Evolutionary conservation across 2,113 vertebrate genomes (phyloP).

Genomic region (Nesogale talazaci): DNA sequence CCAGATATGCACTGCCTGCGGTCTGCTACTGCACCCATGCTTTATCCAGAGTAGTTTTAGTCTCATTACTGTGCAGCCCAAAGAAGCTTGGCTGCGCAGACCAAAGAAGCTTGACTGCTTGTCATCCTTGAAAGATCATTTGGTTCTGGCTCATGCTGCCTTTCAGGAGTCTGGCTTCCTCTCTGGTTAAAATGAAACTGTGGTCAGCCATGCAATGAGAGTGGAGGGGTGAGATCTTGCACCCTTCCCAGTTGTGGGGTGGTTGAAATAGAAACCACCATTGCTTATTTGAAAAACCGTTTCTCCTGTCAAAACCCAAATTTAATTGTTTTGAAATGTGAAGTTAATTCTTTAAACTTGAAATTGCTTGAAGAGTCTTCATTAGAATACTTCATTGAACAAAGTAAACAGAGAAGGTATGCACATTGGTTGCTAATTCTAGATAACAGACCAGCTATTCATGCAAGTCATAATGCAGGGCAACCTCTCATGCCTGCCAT

Average conservation of each 20-base stretch:
- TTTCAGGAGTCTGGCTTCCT: background rate
- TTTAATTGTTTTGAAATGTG: background rate
- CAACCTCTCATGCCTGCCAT: too few relatives aligned
- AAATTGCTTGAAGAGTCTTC: background rate
- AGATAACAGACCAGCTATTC: background rate
- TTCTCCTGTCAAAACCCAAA: background rate
- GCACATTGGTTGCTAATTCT: background rate
- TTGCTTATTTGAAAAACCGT: background rate
- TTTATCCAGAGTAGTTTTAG: conserved; percentile 12
- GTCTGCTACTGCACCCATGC: background rate
- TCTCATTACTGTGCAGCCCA: background rate
- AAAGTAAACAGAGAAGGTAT: background rate
- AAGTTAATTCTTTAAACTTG: background rate
- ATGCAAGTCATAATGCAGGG: background rate
- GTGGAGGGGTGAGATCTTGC: background rate
- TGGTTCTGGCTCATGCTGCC: background rate
- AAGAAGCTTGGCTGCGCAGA: conserved; percentile 3
- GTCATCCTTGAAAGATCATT: background rate
- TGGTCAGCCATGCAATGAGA: background rate
- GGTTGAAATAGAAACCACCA: background rate
- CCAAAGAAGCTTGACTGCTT: background rate
- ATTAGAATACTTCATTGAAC: background rate
- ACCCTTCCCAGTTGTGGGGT: background rate
- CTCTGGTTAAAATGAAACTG: conserved; percentile 44
- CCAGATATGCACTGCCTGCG: conserved; percentile 18